Evolutionary conservation across 2,888 invertebrate species (phyloP).

Genomic region (Caenorhabditis drosophilae): DNA sequence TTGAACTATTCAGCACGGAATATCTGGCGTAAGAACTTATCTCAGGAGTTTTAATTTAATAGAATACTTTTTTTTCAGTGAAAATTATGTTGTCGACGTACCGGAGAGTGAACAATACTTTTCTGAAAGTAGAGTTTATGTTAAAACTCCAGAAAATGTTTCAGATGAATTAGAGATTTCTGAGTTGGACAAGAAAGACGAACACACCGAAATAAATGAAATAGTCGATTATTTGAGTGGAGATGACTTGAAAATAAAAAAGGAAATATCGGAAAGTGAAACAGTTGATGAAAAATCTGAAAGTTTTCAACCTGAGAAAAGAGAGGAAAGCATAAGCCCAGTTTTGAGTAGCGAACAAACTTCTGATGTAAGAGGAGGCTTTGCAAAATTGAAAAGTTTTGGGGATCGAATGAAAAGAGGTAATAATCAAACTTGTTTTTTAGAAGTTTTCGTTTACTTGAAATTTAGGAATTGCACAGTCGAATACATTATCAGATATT

Average conservation of each 20-base stretch:
- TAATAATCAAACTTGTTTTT: no score
- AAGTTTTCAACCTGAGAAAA: neutral
- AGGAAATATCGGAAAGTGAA: no score
- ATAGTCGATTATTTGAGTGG: no score
- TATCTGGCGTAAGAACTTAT: slow-evolving; percentile 7
- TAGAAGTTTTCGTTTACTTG: no score
- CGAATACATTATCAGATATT: slow-evolving; percentile 29
- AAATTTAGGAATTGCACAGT: slow-evolving; percentile 21
- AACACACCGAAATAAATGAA: no score
- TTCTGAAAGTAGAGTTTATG: no score
- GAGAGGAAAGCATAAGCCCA: slow-evolving; percentile 1
- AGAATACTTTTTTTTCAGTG: neutral
- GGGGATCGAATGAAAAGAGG: slow-evolving; percentile 26
- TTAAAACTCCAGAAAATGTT: no score
- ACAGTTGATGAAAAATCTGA: neutral
- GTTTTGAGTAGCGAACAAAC: neutral
- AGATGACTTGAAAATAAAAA: no score
- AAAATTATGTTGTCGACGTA: no score
- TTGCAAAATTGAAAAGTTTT: slow-evolving; percentile 22
- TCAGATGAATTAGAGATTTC: no score
- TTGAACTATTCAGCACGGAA: slow-evolving; percentile 20
- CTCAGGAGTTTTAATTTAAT: neutral
- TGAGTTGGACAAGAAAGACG: no score
- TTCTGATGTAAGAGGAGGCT: slow-evolving; percentile 2
- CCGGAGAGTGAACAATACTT: no score